Conservation (phyloP, 1,140 invertebrate genomes). For the Drosophila setifemur region DNA sequence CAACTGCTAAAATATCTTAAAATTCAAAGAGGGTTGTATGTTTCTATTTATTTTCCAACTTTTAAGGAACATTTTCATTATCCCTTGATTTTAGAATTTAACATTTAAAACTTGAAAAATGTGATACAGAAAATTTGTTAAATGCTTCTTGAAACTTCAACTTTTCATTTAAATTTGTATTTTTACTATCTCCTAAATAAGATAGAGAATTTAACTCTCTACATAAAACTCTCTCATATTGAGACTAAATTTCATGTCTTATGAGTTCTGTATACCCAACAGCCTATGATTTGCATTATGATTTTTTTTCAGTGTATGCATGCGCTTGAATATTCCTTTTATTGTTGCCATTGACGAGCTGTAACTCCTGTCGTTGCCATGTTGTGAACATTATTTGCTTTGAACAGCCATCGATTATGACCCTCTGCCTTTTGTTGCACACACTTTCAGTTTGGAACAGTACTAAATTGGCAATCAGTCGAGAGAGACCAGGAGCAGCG, state of each 20-base stretch:
- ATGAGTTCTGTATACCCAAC: neutral
- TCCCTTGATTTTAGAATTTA: too few species aligned
- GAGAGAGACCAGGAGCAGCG: slow-evolving; percentile 21
- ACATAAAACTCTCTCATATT: too few species aligned
- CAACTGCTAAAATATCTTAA: too few species aligned
- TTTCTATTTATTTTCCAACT: too few species aligned
- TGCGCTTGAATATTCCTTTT: slow-evolving; percentile 10
- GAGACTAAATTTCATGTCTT: neutral
- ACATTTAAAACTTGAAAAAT: too few species aligned
- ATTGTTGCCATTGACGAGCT: slow-evolving; percentile 15
- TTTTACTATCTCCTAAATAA: too few species aligned
- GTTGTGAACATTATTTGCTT: slow-evolving; percentile 27
- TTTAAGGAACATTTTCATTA: too few species aligned
- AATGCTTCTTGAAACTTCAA: too few species aligned
- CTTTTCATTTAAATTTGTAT: too few species aligned
- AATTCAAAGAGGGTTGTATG: neutral
- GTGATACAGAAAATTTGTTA: too few species aligned
- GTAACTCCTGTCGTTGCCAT: slow-evolving; percentile 26
- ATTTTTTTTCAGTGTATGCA: slow-evolving; percentile 27
- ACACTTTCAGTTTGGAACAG: slow-evolving; percentile 70
- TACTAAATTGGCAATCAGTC: slow-evolving; percentile 51
- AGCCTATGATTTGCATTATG: slow-evolving; percentile 1
- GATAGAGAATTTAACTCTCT: too few species aligned
- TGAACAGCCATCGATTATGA: slow-evolving; percentile 29
- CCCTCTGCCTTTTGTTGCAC: slow-evolving; percentile 49